These are phyloP conservation scores for Polyommatus icarus DNA, from an alignment of 2,888 invertebrate genomes.

Conservation along the genomic window DNA sequence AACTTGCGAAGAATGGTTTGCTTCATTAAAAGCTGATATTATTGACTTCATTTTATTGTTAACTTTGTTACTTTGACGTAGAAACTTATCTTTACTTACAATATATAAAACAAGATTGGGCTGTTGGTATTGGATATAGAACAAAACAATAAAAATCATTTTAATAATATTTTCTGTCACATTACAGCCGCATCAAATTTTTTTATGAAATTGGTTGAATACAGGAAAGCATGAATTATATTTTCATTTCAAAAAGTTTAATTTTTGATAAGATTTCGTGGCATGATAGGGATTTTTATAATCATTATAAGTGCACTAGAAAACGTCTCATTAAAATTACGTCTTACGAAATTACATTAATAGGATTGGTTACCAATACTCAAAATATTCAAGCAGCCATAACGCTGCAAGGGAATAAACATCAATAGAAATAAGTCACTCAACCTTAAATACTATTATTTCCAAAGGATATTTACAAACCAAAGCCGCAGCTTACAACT, in stretches of 20 bases:
- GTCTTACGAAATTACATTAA: not conserved
- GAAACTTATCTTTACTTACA: not conserved
- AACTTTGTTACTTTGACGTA: not conserved
- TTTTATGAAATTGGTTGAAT: no score
- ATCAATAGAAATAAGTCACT: not conserved
- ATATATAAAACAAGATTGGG: not conserved
- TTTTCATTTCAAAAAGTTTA: no score
- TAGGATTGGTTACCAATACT: not conserved
- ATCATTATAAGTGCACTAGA: no score
- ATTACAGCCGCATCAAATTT: no score
- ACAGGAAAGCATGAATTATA: no score
- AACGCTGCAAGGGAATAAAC: not conserved
- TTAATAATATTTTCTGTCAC: no score
- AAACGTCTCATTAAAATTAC: no score
- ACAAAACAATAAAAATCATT: no score
- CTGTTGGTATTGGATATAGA: no score
- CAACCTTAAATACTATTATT: slow-evolving; percentile 16
- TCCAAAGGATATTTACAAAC: slow-evolving; percentile 1
- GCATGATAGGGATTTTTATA: no score
- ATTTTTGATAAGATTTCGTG: no score
- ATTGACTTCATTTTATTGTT: not conserved
- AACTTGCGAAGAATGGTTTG: slow-evolving; percentile 6
- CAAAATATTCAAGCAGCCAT: not conserved
- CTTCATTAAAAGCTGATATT: slow-evolving; percentile 3
- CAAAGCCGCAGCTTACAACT: slow-evolving; percentile 17